Percentiles rank a stretch among this genome's conserved stretches.
These are phyloP conservation scores for Leptopilina boulardi DNA, from an alignment of 1,140 invertebrate genomes.

Conservation along the genomic window DNA sequence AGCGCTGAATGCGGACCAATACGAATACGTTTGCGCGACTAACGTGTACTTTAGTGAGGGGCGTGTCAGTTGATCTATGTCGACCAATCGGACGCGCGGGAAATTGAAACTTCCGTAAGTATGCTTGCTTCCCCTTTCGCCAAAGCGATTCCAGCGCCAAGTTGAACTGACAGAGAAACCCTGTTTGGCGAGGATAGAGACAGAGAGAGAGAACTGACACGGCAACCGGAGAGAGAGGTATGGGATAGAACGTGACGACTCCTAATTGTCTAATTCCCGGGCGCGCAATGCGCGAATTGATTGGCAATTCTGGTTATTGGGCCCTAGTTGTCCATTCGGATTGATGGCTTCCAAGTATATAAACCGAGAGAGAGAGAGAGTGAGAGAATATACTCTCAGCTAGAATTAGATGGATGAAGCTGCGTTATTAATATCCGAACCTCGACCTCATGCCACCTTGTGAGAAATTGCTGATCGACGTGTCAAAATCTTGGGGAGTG, in stretches of 20 bases:
- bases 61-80: background rate
- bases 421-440: slow-evolving; percentile 48
- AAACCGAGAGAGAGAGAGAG: background rate
- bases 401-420: slow-evolving; percentile 34
- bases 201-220: slow-evolving; percentile 39
- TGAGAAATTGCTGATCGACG: slow-evolving; percentile 48
- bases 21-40: slow-evolving; percentile 44
- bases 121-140: slow-evolving; percentile 38
- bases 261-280: slow-evolving; percentile 77
- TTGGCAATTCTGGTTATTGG: slow-evolving; percentile 66
- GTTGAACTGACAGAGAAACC: slow-evolving; percentile 11
- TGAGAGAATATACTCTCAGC: background rate
- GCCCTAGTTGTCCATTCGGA: slow-evolving; percentile 53
- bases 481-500: slow-evolving; percentile 33
- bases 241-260: slow-evolving; percentile 71
- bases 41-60: slow-evolving; percentile 30
- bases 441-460: slow-evolving; percentile 34
- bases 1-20: slow-evolving; percentile 50
- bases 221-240: slow-evolving; percentile 45
- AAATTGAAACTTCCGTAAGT: slow-evolving; percentile 25
- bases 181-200: background rate
- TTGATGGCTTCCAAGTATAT: slow-evolving; percentile 48
- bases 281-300: slow-evolving; percentile 70
- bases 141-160: slow-evolving; percentile 38
- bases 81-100: slow-evolving; percentile 44